Evolutionary conservation across 1,140 invertebrate genomes (phyloP).

Genomic region (Hormaphis cornu): DNA sequence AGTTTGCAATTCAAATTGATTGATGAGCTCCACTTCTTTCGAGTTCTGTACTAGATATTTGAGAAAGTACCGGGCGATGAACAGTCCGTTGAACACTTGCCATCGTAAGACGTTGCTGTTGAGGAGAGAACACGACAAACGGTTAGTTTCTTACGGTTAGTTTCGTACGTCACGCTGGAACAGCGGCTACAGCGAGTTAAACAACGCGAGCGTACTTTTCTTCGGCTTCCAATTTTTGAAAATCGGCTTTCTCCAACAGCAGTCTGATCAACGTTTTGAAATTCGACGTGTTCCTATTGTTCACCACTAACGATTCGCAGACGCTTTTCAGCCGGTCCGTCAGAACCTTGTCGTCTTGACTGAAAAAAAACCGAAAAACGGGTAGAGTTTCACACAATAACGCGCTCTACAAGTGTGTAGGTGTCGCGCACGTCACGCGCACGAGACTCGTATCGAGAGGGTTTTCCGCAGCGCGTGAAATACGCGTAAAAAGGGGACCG

Average conservation of each 20-base stretch:
- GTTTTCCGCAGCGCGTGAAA: no score
- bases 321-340: conserved; percentile 65
- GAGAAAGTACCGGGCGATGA: conserved; percentile 75
- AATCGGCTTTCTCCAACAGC: conserved; percentile 3
- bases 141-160: no score
- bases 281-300: conserved; percentile 79
- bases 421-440: no score
- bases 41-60: conserved; percentile 81
- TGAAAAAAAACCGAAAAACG: conserved; percentile 45
- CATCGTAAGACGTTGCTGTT: conserved; percentile 79
- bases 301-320: conserved; percentile 61
- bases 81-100: conserved; percentile 90
- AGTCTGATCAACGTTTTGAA: conserved; percentile 56
- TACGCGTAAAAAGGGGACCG: conserved; percentile 49
- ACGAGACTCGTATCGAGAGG: no score
- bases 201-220: conserved; percentile 39
- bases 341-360: conserved; percentile 66
- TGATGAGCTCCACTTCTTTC: conserved; percentile 61
- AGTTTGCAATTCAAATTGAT: conserved; percentile 52
- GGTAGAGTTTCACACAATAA: no score
- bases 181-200: no score
- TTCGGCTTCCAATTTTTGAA: conserved; percentile 35
- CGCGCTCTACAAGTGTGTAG: no score
- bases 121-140: not conserved
- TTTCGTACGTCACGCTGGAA: no score